phyloP scores from a whole-genome alignment of 2,113 vertebrate genomes.

The Sorex fumeus region DNA sequence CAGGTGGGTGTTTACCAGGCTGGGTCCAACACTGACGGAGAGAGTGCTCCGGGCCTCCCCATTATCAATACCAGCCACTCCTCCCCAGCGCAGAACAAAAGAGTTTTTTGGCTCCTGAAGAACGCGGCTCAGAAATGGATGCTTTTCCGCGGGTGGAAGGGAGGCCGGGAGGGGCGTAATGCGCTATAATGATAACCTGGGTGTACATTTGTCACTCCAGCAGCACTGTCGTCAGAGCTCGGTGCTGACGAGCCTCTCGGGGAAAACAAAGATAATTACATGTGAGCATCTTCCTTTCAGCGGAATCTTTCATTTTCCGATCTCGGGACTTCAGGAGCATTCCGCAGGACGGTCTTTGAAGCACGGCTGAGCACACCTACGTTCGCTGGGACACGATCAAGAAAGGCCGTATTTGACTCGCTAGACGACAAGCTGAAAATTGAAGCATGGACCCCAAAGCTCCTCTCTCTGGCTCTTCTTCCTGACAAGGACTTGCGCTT shows the following conservation, averaged over 20 bases:
- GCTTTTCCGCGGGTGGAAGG: constrained; percentile 70
- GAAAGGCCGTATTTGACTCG: background rate
- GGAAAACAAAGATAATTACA: constrained; percentile 18
- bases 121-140: constrained; percentile 71
- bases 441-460: constrained; percentile 8
- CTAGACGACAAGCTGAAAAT: constrained; percentile 36
- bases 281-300: background rate
- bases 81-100: constrained; percentile 75
- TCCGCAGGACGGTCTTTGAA: background rate
- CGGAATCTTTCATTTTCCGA: constrained; percentile 28
- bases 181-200: constrained; percentile 54
- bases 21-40: constrained; percentile 69
- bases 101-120: constrained; percentile 65
- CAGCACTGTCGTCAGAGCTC: background rate
- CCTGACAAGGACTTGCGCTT: constrained; percentile 29
- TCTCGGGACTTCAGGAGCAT: background rate
- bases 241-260: constrained; percentile 24
- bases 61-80: constrained; percentile 80
- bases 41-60: constrained; percentile 74
- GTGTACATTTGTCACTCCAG: constrained; percentile 71
- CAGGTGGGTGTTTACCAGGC: constrained; percentile 81
- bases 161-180: constrained; percentile 54
- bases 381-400: constrained; percentile 30
- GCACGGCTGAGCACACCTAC: background rate
- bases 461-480: background rate